A percentile compares a stretch with the other conserved stretches of the same genome.
Evolutionary conservation across 2,888 invertebrate genomes (phyloP).

Genomic region (Andrena chrysosceles): DNA sequence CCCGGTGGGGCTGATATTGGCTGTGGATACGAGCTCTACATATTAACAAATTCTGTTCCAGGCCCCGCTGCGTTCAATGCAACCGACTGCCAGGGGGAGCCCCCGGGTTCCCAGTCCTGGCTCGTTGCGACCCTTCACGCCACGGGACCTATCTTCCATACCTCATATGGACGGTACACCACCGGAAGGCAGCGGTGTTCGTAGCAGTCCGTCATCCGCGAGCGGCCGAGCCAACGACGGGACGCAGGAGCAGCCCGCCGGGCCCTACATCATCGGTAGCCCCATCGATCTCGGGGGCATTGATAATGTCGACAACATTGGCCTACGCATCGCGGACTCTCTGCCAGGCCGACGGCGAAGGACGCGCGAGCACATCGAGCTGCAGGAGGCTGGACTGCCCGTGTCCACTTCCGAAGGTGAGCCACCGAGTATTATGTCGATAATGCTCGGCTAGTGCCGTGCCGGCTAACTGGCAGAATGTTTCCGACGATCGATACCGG

Average conservation of each 20-base stretch:
- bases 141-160: conserved; percentile 82
- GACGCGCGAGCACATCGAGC: conserved; percentile 81
- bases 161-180: conserved; percentile 84
- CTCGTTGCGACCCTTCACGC: conserved; percentile 80
- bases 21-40: neutral
- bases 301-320: conserved; percentile 83
- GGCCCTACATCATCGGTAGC: conserved; percentile 83
- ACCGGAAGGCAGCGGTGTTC: conserved; percentile 68
- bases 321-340: conserved; percentile 73
- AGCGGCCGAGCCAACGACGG: conserved; percentile 48
- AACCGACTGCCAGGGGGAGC: conserved; percentile 81
- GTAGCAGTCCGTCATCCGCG: conserved; percentile 62
- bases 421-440: conserved; percentile 18
- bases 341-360: conserved; percentile 66
- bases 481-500: neutral
- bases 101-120: conserved; percentile 77
- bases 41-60: conserved; percentile 63
- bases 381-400: conserved; percentile 75
- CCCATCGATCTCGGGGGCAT: conserved; percentile 82
- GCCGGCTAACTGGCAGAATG: neutral
- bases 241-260: conserved; percentile 41
- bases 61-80: conserved; percentile 83
- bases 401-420: conserved; percentile 68
- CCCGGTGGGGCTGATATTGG: neutral
- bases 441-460: neutral